Evolutionary conservation across 2,888 invertebrate species (phyloP).

Genomic region (Allygus modestus): DNA sequence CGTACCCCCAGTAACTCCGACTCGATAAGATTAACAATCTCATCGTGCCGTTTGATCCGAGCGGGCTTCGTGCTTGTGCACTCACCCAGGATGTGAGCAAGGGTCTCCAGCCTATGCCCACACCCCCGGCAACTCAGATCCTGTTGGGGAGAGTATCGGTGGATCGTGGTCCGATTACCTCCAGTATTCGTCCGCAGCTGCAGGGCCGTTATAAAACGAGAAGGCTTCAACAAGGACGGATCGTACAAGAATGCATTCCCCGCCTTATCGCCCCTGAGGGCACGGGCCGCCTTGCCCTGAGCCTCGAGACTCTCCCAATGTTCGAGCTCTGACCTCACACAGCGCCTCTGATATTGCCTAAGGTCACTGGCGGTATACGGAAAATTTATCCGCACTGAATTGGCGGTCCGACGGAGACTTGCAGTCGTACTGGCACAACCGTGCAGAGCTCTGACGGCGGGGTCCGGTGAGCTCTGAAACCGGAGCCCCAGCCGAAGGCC

Average conservation of each 20-base stretch:
- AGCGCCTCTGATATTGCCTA: slow-evolving; percentile 7
- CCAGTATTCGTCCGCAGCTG: slow-evolving; percentile 71
- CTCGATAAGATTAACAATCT: slow-evolving; percentile 55
- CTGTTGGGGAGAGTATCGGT: background rate
- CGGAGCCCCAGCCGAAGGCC: slow-evolving; percentile 67
- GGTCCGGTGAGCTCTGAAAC: slow-evolving; percentile 28
- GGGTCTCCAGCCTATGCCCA: slow-evolving; percentile 70
- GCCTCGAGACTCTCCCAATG: slow-evolving; percentile 3
- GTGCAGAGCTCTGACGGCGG: slow-evolving; percentile 30
- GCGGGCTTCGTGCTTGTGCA: slow-evolving; percentile 62
- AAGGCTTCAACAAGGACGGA: slow-evolving; percentile 71
- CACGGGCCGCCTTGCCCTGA: slow-evolving; percentile 56
- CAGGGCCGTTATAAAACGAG: slow-evolving; percentile 70
- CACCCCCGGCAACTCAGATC: slow-evolving; percentile 71
- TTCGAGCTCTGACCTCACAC: slow-evolving; percentile 23
- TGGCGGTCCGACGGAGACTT: slow-evolving; percentile 30
- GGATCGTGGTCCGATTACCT: slow-evolving; percentile 64
- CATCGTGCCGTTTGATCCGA: slow-evolving; percentile 64
- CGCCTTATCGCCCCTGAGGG: slow-evolving; percentile 66
- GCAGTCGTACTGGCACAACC: slow-evolving; percentile 16
- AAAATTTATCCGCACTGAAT: background rate
- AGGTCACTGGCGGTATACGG: slow-evolving; percentile 45
- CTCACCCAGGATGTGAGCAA: slow-evolving; percentile 71
- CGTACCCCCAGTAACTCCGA: slow-evolving; percentile 22
- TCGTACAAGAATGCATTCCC: slow-evolving; percentile 67